Evolutionary conservation across 2,797 vertebrate genomes (phyloP).

Genomic region (Lithobates sylvaticus): DNA sequence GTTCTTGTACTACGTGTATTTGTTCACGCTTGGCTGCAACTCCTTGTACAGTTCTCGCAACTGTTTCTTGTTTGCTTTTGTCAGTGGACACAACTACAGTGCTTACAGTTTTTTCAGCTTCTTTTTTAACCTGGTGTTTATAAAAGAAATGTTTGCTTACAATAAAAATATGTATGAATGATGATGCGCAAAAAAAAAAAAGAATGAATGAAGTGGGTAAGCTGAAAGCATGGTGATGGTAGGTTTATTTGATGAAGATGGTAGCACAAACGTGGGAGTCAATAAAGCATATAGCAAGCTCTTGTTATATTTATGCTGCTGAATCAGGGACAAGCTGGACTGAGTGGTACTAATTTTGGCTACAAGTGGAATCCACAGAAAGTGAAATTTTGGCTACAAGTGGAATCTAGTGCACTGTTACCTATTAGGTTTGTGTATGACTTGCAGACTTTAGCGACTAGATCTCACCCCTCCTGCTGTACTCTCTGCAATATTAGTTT

Average conservation of each 20-base stretch:
- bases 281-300: constrained; percentile 38
- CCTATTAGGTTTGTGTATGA: not conserved
- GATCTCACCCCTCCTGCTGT: not conserved
- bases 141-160: constrained; percentile 66
- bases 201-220: constrained; percentile 6
- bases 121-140: constrained; percentile 78
- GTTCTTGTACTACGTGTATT: constrained; percentile 77
- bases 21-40: constrained; percentile 75
- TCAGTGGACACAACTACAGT: constrained; percentile 72
- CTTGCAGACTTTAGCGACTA: not conserved
- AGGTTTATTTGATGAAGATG: constrained; percentile 35
- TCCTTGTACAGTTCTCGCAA: constrained; percentile 77
- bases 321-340: constrained; percentile 48
- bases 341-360: not conserved
- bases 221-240: constrained; percentile 54
- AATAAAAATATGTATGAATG: constrained; percentile 7
- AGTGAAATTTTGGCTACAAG: not conserved
- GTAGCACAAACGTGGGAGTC: constrained; percentile 24
- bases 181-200: not conserved
- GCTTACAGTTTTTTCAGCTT: constrained; percentile 74
- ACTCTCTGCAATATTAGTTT: not conserved
- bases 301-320: constrained; percentile 67
- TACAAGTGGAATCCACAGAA: not conserved
- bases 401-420: not conserved
- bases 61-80: constrained; percentile 66